phyloP scores from a whole-genome alignment of 2,113 vertebrate genomes.

The Paramormyrops kingsleyae region DNA sequence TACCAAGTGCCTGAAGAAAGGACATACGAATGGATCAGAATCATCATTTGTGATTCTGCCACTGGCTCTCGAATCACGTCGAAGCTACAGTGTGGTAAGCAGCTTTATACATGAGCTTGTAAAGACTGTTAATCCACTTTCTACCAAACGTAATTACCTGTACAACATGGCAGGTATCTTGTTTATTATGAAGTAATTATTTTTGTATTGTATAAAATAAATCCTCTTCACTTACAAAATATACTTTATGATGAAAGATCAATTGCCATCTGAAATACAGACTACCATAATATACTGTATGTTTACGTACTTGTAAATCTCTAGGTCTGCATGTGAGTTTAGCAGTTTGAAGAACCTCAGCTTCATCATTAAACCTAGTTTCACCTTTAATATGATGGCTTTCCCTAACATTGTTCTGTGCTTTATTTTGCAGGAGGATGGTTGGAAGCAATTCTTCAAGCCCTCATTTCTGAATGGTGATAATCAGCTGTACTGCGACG shows the following conservation, averaged over 20 bases:
- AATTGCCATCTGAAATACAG: not conserved
- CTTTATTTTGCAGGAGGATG: conserved; percentile 31
- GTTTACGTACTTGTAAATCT: not conserved
- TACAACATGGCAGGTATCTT: not conserved
- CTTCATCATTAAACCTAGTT: not conserved
- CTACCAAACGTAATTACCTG: not conserved
- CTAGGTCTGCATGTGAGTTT: not conserved
- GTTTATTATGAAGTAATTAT: not conserved
- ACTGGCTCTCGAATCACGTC: conserved; percentile 21
- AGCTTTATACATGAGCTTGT: not conserved
- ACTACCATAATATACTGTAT: not conserved
- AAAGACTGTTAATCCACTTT: not conserved
- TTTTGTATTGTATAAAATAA: not conserved
- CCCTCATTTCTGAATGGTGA: conserved; percentile 28
- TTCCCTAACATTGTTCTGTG: not conserved
- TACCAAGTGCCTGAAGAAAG: conserved; percentile 29
- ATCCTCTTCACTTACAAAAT: not conserved
- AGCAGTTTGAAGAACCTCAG: not conserved
- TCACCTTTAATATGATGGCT: not conserved
- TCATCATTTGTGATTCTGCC: conserved; percentile 48
- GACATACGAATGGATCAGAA: not conserved
- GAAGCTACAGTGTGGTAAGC: conserved; percentile 45
- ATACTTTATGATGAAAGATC: not conserved
- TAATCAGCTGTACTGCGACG: conserved; percentile 53
- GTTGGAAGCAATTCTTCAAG: conserved; percentile 35